Conservation (phyloP, 2,113 vertebrate genomes). For the Holacanthus passer region DNA sequence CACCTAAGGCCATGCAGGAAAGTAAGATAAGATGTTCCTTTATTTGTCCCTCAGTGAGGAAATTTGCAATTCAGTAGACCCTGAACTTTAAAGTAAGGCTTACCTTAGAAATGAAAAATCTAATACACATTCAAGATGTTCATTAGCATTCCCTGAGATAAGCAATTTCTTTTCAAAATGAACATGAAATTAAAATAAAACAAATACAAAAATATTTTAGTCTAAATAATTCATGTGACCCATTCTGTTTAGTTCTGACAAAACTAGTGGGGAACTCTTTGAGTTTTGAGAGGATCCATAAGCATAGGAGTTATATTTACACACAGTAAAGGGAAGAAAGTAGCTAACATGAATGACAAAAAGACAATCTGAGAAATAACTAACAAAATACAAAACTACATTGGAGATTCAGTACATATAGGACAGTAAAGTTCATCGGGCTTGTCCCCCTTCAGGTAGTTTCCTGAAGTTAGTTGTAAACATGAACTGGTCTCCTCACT, state of each 20-base stretch:
- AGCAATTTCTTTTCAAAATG: not conserved
- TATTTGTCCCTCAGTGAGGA: too few relatives aligned
- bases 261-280: not conserved
- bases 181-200: not conserved
- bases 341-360: not conserved
- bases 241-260: not conserved
- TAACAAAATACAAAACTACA: not conserved
- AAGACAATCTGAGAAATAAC: not conserved
- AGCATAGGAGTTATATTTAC: not conserved
- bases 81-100: too few relatives aligned
- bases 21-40: too few relatives aligned
- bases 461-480: slow-evolving; percentile 1
- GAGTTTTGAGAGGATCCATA: not conserved
- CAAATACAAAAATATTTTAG: not conserved
- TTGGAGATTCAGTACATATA: not conserved
- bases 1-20: too few relatives aligned
- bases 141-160: too few relatives aligned
- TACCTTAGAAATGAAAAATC: too few relatives aligned
- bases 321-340: not conserved
- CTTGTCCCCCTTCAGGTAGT: not conserved
- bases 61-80: too few relatives aligned
- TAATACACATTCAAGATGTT: too few relatives aligned
- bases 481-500: not conserved
- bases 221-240: not conserved
- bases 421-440: not conserved